Evolutionary conservation across 2,797 vertebrate genomes (phyloP).

Genomic region (Muscicapa comitata): DNA sequence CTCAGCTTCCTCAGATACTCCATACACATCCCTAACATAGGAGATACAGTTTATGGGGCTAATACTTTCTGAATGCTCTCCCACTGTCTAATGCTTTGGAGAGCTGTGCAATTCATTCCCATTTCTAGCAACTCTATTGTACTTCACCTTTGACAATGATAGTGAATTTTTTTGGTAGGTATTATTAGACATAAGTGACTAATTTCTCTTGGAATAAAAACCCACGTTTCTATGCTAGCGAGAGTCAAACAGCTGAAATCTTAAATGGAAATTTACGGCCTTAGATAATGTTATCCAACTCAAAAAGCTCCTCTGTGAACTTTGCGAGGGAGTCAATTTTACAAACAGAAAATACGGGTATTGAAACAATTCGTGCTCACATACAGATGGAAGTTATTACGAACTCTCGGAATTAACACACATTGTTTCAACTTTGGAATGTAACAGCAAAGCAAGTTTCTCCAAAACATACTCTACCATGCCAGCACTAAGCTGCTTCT

Average conservation of each 20-base stretch:
- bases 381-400: constrained; percentile 65
- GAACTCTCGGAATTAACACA: constrained; percentile 34
- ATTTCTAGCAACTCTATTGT: neutral
- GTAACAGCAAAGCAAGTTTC: constrained; percentile 66
- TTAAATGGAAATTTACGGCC: neutral
- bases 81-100: neutral
- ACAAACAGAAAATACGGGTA: neutral
- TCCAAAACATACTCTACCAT: constrained; percentile 40
- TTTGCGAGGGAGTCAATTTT: neutral
- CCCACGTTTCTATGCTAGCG: neutral
- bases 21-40: neutral
- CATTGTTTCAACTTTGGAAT: constrained; percentile 52
- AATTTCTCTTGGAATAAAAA: neutral
- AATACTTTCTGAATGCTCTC: neutral
- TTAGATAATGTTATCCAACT: neutral
- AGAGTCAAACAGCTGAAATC: neutral
- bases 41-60: neutral
- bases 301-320: neutral
- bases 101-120: neutral
- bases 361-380: constrained; percentile 43
- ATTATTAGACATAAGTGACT: neutral
- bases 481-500: constrained; percentile 43
- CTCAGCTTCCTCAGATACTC: neutral
- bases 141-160: neutral
- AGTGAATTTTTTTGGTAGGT: neutral